Conservation (phyloP, 2,888 invertebrate genomes). For the Eledona agricola region DNA sequence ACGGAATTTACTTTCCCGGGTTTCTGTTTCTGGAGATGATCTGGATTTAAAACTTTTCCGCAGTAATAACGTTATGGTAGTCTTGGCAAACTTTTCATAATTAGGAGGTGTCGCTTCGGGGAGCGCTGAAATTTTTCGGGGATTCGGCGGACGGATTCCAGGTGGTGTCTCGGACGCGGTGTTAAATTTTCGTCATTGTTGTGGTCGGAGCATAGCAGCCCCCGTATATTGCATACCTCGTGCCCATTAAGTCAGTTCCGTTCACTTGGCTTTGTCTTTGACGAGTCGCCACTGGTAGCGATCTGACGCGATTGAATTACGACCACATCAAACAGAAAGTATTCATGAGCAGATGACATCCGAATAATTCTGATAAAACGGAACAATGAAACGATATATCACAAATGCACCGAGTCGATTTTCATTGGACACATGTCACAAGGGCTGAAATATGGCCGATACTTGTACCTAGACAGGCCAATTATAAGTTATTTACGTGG, state of each 20-base stretch:
- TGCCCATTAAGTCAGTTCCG: too few relatives aligned
- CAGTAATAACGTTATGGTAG: slow-evolving; percentile 8
- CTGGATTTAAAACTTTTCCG: slow-evolving; percentile 36
- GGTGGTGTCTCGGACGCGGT: too few relatives aligned
- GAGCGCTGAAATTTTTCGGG: too few relatives aligned
- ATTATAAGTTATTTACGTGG: slow-evolving; percentile 46
- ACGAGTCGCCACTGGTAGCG: too few relatives aligned
- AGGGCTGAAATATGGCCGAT: slow-evolving; percentile 46
- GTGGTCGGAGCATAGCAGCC: too few relatives aligned
- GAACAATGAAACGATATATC: slow-evolving; percentile 54
- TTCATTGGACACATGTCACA: slow-evolving; percentile 53
- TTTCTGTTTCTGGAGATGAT: slow-evolving; percentile 39
- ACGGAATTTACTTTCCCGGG: slow-evolving; percentile 38
- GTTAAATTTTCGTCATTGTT: too few relatives aligned
- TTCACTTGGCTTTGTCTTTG: too few relatives aligned
- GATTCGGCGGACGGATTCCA: too few relatives aligned
- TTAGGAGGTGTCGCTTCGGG: slow-evolving; percentile 4
- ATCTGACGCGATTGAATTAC: slow-evolving; percentile 20
- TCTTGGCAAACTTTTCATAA: slow-evolving; percentile 9
- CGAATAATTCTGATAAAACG: slow-evolving; percentile 48
- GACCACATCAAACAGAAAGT: slow-evolving; percentile 39
- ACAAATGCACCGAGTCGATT: slow-evolving; percentile 50
- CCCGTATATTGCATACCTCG: too few relatives aligned
- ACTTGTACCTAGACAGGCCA: slow-evolving; percentile 42
- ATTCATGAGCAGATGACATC: slow-evolving; percentile 49